Evolutionary conservation across 1,140 invertebrate species (phyloP).

Genomic region (Acyrthosiphon pisum): DNA sequence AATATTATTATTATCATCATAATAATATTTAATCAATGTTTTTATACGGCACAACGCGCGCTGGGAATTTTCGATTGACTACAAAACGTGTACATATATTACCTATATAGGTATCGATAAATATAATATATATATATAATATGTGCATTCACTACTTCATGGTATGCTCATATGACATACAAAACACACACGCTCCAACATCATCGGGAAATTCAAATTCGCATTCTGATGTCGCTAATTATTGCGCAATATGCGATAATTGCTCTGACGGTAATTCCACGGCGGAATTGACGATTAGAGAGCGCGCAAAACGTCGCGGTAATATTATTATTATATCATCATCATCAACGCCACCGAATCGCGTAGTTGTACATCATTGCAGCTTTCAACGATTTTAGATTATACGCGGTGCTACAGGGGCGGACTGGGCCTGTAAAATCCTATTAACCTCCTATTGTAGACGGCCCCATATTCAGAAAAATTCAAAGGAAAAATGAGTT

Average conservation of each 20-base stretch:
- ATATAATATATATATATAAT: no score
- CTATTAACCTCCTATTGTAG: no score
- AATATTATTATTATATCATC: not conserved
- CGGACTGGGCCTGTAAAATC: no score
- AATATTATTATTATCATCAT: no score
- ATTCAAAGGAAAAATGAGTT: no score
- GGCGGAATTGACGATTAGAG: constrained; percentile 10
- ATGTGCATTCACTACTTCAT: not conserved
- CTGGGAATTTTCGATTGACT: not conserved
- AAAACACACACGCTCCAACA: not conserved
- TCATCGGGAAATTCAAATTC: not conserved
- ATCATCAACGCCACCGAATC: not conserved
- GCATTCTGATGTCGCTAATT: not conserved
- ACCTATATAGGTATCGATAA: not conserved
- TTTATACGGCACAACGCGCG: not conserved
- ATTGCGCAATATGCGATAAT: not conserved
- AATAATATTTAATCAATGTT: not conserved
- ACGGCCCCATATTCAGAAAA: no score
- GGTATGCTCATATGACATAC: not conserved
- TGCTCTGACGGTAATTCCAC: not conserved
- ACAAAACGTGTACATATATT: no score
- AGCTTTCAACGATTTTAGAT: not conserved
- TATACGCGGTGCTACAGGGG: not conserved
- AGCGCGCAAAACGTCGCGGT: not conserved
- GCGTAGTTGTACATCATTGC: not conserved